Evolutionary conservation across 2,113 vertebrate species (phyloP), one percentile per base, ranked within the genome.

Genomic region (Perccottus glenii): DNA sequence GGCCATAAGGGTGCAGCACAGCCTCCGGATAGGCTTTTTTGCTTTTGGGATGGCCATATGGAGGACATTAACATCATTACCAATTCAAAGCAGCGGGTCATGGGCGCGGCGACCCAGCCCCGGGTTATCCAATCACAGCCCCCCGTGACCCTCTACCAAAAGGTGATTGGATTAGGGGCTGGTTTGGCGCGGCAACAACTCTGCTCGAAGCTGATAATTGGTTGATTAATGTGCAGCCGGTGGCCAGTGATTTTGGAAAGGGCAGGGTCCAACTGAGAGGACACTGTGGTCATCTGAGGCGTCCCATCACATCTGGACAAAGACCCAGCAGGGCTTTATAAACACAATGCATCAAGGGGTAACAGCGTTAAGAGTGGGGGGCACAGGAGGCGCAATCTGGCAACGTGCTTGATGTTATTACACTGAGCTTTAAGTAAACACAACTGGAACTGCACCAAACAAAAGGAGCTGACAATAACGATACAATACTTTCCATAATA

Each of bases 11-110:
- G 67, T 62, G 16, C 66, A 75, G 67, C 73, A 60, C 77, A 45
- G 67, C 75, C 71, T 61, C 67, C 59, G 15, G 77, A 73, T 56
- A 56, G 67, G 64, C 72, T 71, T 71, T 12, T 1, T 0, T n/a
- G 77, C 74, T 81, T 27, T 15, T 14, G 35, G 70, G 67, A 73
- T 4, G 11, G 66, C 81, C 89, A 91, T 89, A 88, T 88, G 88
- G 90, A 83, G 66, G 65, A 87, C 61, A 87, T 90, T 91, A 91
- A 80, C 81, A 42, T 86, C 67, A 87, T 91, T 88, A 91, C 76
- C 85, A 80, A 85, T 83, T 87, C 85, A 88, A 88, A 89, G 88
- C 79, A 65, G 75, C 55, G 38, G 87, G 88, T 90, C 88, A 83
- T 11, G 53, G 75, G 70, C 71, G 52, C 56, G 27, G 63, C 33